Percentiles rank a stretch among this genome's conserved stretches.
Conservation (phyloP, 2,113 vertebrate genomes). For the Passer domesticus region DNA sequence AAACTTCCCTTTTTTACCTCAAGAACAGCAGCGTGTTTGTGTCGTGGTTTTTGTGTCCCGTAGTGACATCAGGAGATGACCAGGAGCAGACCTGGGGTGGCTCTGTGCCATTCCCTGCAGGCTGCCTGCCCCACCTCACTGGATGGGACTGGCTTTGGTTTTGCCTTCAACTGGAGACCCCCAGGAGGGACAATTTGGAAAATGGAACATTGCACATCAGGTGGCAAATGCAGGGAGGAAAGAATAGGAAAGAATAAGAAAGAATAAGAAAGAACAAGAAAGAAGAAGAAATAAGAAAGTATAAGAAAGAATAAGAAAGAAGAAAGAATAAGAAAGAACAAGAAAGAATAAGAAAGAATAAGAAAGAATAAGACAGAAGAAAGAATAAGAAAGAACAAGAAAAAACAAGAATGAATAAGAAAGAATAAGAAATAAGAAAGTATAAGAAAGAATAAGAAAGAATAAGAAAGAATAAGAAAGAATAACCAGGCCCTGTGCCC, state of each 20-base stretch:
- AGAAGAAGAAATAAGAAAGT: neutral
- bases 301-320: neutral
- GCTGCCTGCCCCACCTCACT: neutral
- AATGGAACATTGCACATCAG: neutral
- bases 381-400: neutral
- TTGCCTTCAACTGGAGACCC: neutral
- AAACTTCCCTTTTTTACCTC: too few species aligned
- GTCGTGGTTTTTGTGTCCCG: too few species aligned
- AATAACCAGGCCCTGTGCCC: neutral
- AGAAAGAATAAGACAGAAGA: neutral
- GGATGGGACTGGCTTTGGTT: neutral
- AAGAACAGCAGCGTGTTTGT: too few species aligned
- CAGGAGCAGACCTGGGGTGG: neutral
- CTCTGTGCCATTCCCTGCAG: neutral
- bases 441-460: neutral
- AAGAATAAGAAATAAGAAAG: too few species aligned
- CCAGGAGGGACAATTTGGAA: neutral
- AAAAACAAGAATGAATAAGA: neutral
- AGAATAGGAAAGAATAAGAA: neutral
- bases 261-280: neutral
- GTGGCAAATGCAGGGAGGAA: neutral
- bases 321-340: neutral
- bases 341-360: neutral
- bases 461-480: neutral
- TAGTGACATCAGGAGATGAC: neutral